phyloP scores from a whole-genome alignment of 2,113 vertebrate species.

The Opisthocomus hoazin region DNA sequence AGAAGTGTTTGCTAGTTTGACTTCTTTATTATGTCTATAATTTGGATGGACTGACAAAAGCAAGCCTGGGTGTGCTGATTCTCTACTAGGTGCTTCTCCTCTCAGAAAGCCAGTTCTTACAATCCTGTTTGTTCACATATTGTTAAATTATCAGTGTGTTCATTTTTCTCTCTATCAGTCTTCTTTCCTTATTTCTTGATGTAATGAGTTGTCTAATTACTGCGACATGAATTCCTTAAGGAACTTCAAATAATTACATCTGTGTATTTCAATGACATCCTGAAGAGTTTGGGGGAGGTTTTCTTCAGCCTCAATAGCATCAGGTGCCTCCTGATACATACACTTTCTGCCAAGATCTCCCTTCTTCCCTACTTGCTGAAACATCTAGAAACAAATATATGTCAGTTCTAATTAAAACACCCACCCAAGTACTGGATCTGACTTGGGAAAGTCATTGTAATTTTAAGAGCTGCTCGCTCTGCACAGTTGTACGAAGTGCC shows the following conservation, averaged over 20 bases:
- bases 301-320: conserved; percentile 53
- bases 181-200: conserved; percentile 71
- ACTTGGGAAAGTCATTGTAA: background rate
- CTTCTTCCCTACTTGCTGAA: background rate
- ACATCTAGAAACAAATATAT: conserved; percentile 39
- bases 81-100: conserved; percentile 22
- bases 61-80: background rate
- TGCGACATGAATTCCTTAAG: conserved; percentile 65
- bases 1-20: background rate
- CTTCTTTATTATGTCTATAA: background rate
- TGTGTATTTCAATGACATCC: conserved; percentile 50
- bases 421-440: conserved; percentile 5
- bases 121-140: conserved; percentile 55
- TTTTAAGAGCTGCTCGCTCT: conserved; percentile 44
- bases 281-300: conserved; percentile 49
- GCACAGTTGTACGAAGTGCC: background rate
- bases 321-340: conserved; percentile 47
- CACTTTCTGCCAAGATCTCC: conserved; percentile 37
- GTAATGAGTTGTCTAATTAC: conserved; percentile 76
- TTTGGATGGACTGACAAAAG: background rate
- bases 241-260: conserved; percentile 61
- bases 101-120: conserved; percentile 46
- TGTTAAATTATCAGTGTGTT: conserved; percentile 67
- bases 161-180: conserved; percentile 69
- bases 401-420: conserved; percentile 32